Evolutionary conservation across 2,797 vertebrate species (phyloP).

Genomic region (Aselliscus stoliczkanus): DNA sequence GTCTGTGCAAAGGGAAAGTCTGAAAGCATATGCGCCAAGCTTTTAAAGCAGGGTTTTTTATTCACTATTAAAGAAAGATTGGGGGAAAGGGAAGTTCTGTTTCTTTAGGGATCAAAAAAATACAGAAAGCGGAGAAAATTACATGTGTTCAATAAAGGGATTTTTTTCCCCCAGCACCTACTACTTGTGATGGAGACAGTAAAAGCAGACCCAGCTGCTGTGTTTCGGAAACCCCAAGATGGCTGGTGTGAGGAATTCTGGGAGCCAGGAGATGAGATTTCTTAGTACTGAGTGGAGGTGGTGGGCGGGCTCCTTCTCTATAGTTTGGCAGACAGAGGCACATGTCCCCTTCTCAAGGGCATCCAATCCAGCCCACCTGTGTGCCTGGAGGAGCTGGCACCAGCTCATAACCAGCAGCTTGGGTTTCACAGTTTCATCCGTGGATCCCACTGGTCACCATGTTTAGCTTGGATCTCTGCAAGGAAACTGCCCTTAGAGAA

Average conservation of each 20-base stretch:
- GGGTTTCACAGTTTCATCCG: neutral
- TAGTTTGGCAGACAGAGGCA: neutral
- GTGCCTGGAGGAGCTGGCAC: neutral
- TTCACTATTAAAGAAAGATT: neutral
- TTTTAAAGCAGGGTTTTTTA: neutral
- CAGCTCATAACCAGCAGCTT: neutral
- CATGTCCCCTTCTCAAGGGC: neutral
- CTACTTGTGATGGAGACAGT: neutral
- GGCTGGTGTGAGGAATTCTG: neutral
- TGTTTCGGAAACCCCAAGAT: neutral
- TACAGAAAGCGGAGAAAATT: neutral
- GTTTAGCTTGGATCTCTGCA: neutral
- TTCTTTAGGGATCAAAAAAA: neutral
- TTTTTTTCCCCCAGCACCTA: neutral
- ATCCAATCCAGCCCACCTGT: neutral
- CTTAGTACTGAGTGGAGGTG: neutral
- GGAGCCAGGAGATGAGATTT: neutral
- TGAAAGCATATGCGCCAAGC: neutral
- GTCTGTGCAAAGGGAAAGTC: neutral
- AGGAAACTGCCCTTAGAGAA: neutral
- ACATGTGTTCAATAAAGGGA: neutral
- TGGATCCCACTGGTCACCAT: neutral
- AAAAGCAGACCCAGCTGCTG: neutral
- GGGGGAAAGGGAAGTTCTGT: neutral
- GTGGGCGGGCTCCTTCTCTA: no score